Percentiles rank a stretch among this genome's conserved stretches.
Evolutionary conservation across 1,140 invertebrate species (phyloP).

Genomic region (Mercenaria mercenaria): DNA sequence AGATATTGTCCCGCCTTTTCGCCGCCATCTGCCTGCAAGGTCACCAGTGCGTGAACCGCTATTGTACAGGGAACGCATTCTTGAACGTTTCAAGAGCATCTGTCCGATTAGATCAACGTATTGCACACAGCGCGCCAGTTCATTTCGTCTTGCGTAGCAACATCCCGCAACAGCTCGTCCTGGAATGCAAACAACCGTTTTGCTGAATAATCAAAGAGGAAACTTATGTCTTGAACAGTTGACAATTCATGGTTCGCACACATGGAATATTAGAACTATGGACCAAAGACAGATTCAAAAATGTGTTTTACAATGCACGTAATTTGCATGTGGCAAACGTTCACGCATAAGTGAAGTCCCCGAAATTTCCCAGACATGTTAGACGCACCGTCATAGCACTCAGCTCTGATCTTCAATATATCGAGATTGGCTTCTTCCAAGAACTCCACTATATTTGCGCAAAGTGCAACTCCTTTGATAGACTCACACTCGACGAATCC

Average conservation of each 20-base stretch:
- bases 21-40: background rate
- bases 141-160: slow-evolving; percentile 18
- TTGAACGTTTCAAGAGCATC: slow-evolving; percentile 7
- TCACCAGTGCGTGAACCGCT: background rate
- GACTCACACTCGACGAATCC: slow-evolving; percentile 27
- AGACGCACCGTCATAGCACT: no score
- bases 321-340: slow-evolving; percentile 11
- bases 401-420: slow-evolving; percentile 25
- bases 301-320: background rate
- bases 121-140: background rate
- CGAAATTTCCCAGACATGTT: slow-evolving; percentile 5
- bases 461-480: slow-evolving; percentile 2
- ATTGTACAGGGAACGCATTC: slow-evolving; percentile 26
- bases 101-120: background rate
- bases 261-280: no score
- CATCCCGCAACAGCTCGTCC: background rate
- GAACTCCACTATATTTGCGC: background rate
- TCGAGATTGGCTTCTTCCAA: slow-evolving; percentile 12
- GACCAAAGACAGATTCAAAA: background rate
- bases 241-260: slow-evolving; percentile 33
- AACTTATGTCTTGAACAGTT: no score
- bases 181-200: slow-evolving; percentile 7
- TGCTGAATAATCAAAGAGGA: slow-evolving; percentile 26
- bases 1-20: no score
- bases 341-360: background rate